Evolutionary conservation across 2,888 invertebrate species (phyloP), one percentile per base, ranked within the genome.

Genomic region (Megaustenia siamemsis): DNA sequence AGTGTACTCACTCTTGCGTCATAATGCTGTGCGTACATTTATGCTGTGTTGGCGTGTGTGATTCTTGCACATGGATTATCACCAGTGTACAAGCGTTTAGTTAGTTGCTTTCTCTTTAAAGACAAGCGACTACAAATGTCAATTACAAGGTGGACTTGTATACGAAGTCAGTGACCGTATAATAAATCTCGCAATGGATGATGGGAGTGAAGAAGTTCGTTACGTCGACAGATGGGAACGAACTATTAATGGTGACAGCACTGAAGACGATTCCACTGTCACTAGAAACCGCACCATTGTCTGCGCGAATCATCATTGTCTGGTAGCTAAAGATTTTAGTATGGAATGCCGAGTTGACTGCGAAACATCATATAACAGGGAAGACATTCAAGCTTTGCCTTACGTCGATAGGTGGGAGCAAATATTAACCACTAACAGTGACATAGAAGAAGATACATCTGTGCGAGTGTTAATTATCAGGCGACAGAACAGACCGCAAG

Each of bases 341-440:
- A 6, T 66, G 12, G 68, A 35, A 38, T 35, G 38, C 68, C 35
- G 18, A 68, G 38, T 32, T n/a, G 49, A 49, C 28, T 21, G 3
- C 35, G 49, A 32, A 24, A n/a, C 63, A 63, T 15, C 28, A 24
- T n/a, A 45, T 43, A 10, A 10, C 71, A n/a, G 24, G 21, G 43
- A 71, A 71, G n/a, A 5, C 43, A 4, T 35, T 15, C 1, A 28
- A 45, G 35, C 28, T 18, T n/a, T n/a, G 18, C 28, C 45, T 63
- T 80, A 68, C 32, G 35, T 53, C 1, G 80, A 80, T 69, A 80
- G 53, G 38, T 69, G 49, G 35, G 80, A 80, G n/a, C 71, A 40
- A 38, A 53, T 24, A 32, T 12, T 80, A n/a, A 6, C 68, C 12
- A 8, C 21, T 35, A 53, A 69, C 38, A 4, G 18, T 24, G 4